Conservation (phyloP, 2,797 vertebrate species). For the Crossoptilon crossoptilon region DNA sequence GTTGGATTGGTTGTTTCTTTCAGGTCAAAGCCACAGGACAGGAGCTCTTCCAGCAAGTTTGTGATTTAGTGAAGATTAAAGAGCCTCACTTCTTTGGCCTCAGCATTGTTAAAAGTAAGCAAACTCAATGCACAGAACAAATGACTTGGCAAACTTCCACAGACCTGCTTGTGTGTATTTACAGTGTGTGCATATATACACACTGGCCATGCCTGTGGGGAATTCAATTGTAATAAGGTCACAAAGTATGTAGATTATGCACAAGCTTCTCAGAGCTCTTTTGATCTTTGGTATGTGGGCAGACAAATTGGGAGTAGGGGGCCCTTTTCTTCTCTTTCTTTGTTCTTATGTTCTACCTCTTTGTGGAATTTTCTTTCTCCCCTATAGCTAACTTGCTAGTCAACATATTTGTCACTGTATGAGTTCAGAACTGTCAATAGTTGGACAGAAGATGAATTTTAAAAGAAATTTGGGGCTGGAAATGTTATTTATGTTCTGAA, state of each 20-base stretch:
- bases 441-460: slow-evolving; percentile 25
- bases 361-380: slow-evolving; percentile 25
- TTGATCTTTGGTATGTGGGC: slow-evolving; percentile 66
- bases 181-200: slow-evolving; percentile 61
- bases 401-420: slow-evolving; percentile 17
- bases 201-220: slow-evolving; percentile 6
- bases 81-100: slow-evolving; percentile 92
- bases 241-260: slow-evolving; percentile 64
- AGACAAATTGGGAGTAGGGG: slow-evolving; percentile 52
- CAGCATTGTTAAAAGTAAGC: slow-evolving; percentile 90
- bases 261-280: slow-evolving; percentile 49
- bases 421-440: slow-evolving; percentile 25
- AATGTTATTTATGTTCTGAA: slow-evolving; percentile 25
- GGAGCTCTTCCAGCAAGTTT: slow-evolving; percentile 87
- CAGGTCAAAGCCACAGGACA: slow-evolving; percentile 90
- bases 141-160: slow-evolving; percentile 57
- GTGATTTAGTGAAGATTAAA: slow-evolving; percentile 84
- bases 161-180: slow-evolving; percentile 51
- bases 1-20: slow-evolving; percentile 55
- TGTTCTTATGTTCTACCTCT: slow-evolving; percentile 37
- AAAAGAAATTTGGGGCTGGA: background rate
- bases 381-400: slow-evolving; percentile 11
- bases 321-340: slow-evolving; percentile 56
- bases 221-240: slow-evolving; percentile 59
- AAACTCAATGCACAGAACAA: slow-evolving; percentile 24